Percentiles rank a stretch among this genome's conserved stretches.
These are phyloP conservation scores for Knipowitschia caucasica DNA, from an alignment of 2,797 vertebrate genomes.

Conservation along the genomic window DNA sequence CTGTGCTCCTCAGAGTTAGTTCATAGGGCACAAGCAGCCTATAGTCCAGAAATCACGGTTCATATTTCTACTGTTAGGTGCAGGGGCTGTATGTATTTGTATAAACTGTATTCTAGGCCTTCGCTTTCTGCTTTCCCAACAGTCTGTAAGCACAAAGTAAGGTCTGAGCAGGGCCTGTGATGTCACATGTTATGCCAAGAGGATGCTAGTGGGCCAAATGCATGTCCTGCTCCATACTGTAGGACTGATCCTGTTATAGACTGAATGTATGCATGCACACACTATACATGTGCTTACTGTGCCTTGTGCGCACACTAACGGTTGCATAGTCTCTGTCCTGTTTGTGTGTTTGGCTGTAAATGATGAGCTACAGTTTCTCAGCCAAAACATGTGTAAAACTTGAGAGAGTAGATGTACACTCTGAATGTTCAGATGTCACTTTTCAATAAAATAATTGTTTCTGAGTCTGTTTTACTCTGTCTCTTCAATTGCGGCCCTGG, in stretches of 20 bases:
- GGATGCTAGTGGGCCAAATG: constrained; percentile 52
- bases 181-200: constrained; percentile 47
- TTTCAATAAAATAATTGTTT: constrained; percentile 57
- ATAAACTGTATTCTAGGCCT: background rate
- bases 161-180: background rate
- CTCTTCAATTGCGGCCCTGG: no score
- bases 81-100: background rate
- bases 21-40: no score
- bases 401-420: constrained; percentile 43
- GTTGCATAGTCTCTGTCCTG: constrained; percentile 16
- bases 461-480: background rate
- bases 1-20: no score
- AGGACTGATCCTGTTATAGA: background rate
- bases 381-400: constrained; percentile 57
- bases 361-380: constrained; percentile 37
- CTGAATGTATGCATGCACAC: constrained; percentile 2
- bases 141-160: background rate
- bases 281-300: constrained; percentile 34
- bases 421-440: constrained; percentile 52
- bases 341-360: constrained; percentile 48
- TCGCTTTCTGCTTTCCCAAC: background rate
- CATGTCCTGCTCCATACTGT: constrained; percentile 16
- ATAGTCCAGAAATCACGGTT: no score
- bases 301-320: constrained; percentile 56
- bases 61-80: background rate